Evolutionary conservation across 2,113 vertebrate genomes (phyloP).

Genomic region (Corythornis cristatus): DNA sequence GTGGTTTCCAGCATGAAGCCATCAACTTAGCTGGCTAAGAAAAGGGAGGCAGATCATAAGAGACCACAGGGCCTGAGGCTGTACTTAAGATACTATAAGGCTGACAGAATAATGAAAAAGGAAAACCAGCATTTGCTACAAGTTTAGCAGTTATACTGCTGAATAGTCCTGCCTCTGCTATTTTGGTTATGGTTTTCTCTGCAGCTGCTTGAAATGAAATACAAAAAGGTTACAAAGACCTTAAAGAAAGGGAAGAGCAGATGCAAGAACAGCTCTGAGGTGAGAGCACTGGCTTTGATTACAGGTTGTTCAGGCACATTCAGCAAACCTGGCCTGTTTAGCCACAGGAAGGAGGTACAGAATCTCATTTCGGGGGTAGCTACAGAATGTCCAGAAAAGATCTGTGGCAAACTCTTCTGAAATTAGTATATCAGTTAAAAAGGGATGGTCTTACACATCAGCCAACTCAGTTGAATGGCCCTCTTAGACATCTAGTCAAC

Average conservation of each 20-base stretch:
- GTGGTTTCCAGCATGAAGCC: slow-evolving; percentile 10
- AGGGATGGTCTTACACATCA: background rate
- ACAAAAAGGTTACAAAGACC: background rate
- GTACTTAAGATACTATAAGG: background rate
- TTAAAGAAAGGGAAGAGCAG: background rate
- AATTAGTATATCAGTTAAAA: background rate
- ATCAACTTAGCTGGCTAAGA: background rate
- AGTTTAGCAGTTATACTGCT: background rate
- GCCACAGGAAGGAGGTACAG: background rate
- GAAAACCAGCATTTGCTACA: background rate
- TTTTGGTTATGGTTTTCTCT: background rate
- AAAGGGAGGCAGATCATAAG: slow-evolving; percentile 10
- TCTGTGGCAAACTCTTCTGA: background rate
- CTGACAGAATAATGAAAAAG: slow-evolving; percentile 32
- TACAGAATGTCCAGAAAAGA: background rate
- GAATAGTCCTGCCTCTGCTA: background rate
- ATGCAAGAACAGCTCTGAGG: background rate
- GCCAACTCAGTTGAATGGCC: background rate
- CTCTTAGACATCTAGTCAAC: background rate
- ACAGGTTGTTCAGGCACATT: background rate
- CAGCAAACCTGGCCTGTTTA: background rate
- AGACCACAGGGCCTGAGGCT: background rate
- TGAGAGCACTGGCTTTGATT: rapidly evolving
- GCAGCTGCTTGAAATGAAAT: background rate
- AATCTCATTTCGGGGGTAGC: background rate